Evolutionary conservation across 2,888 invertebrate species (phyloP), one percentile per base, ranked within the genome.

Genomic region (Lottia scabra): DNA sequence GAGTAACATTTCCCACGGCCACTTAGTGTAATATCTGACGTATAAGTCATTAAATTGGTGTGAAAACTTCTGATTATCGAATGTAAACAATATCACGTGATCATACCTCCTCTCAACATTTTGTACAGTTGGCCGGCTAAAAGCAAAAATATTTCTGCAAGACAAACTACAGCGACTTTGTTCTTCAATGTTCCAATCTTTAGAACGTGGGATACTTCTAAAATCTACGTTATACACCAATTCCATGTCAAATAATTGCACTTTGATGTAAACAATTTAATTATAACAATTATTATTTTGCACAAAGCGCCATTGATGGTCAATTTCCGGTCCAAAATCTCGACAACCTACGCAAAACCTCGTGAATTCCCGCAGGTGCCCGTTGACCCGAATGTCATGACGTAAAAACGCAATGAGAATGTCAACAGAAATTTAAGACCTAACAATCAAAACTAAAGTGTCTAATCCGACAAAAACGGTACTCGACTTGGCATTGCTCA

Each of bases 141-240:
- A 80, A 10, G 83, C 82, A n/a, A 84, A 71, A 26, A 85, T 80
- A 74, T 86, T 86, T 78, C 82, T 79, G 64, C 84, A 83, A 6
- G 86, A 86, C 44, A 85, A 71, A 64, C 80, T 80, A 27, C 81
- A 79, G 65, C 83, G 83, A 43, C 78, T 76, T 63, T 83, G 81
- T 73, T 85, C 85, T 68, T 86, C 86, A 13, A 83, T 75, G 16
- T 82, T 75, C 81, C 85, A 84, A 62, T 86, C 86, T 68, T 81
- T 81, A n/a, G 71, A 69, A 63, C 73, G 71, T 0, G 74, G 69
- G 10, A 71, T 56, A 16, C 76, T 65, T 38, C 75, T 75, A 63
- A 78, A 78, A 64, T 81, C 80, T 16, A 79, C 75, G 45, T 76
- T 77, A 70, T 83, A 83, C 19, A 83, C 78, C 16, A 81, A 71